Percentiles rank a stretch among this genome's conserved stretches.
phyloP scores from a whole-genome alignment of 2,888 invertebrate genomes.

The Leptothorax acervorum region DNA sequence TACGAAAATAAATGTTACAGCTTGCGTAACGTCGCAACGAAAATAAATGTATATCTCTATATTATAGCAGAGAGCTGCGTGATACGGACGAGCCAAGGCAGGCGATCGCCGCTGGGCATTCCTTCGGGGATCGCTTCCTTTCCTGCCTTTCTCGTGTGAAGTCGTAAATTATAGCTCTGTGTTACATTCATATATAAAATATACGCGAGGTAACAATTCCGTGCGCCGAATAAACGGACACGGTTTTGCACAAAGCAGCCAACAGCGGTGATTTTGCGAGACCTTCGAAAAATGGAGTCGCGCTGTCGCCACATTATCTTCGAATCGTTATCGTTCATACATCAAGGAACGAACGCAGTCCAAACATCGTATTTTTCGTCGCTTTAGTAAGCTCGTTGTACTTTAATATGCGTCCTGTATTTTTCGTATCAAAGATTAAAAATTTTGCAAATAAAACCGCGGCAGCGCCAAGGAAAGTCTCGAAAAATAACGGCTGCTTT shows the following conservation, averaged over 20 bases:
- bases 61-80: neutral
- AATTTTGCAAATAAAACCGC: neutral
- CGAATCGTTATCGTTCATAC: neutral
- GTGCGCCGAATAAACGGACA: neutral
- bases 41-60: constrained; percentile 27
- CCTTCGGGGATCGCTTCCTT: neutral
- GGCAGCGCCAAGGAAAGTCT: neutral
- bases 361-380: neutral
- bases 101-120: neutral
- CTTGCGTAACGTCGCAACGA: constrained; percentile 14
- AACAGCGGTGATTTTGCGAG: neutral
- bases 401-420: neutral
- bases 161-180: neutral
- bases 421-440: neutral
- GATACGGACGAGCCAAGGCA: neutral
- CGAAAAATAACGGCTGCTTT: neutral
- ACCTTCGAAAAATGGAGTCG: neutral
- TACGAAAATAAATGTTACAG: neutral
- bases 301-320: neutral
- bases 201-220: neutral
- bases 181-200: constrained; percentile 5
- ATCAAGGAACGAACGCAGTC: neutral
- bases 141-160: neutral
- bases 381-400: neutral
- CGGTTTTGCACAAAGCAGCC: neutral